Percentiles rank a stretch among this genome's conserved stretches.
Conservation (phyloP, 2,888 invertebrate genomes). For the Euplagia quadripunctaria region DNA sequence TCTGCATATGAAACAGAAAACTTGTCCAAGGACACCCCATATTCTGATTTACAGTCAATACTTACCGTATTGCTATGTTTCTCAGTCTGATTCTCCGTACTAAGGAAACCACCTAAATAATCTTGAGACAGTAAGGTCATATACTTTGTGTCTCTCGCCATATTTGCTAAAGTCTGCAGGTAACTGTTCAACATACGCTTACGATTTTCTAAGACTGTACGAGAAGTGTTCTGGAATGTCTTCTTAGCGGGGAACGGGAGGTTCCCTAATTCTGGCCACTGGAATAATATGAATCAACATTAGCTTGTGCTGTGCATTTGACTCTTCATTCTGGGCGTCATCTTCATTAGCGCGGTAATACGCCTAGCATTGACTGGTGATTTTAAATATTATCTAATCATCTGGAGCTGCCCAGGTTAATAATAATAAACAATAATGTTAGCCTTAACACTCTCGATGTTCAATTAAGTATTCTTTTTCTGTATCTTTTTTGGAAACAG, state of each 20-base stretch:
- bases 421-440: too few species aligned
- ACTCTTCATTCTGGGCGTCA: neutral
- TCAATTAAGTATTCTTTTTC: too few species aligned
- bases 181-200: slow-evolving; percentile 94
- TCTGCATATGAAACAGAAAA: too few species aligned
- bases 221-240: slow-evolving; percentile 96
- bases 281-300: slow-evolving; percentile 21
- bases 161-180: slow-evolving; percentile 88
- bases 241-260: slow-evolving; percentile 97
- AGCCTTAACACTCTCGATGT: too few species aligned
- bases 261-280: slow-evolving; percentile 93
- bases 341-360: too few species aligned
- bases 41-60: neutral
- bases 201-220: slow-evolving; percentile 93
- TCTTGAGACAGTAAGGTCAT: slow-evolving; percentile 74
- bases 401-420: too few species aligned
- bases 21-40: too few species aligned
- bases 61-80: slow-evolving; percentile 77
- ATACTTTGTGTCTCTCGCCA: slow-evolving; percentile 76
- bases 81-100: slow-evolving; percentile 79
- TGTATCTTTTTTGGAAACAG: too few species aligned
- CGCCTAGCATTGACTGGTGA: too few species aligned
- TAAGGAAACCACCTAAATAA: slow-evolving; percentile 82
- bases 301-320: neutral
- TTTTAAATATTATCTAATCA: too few species aligned